Evolutionary conservation across 2,797 vertebrate genomes (phyloP).

Genomic region (Ara ararauna): DNA sequence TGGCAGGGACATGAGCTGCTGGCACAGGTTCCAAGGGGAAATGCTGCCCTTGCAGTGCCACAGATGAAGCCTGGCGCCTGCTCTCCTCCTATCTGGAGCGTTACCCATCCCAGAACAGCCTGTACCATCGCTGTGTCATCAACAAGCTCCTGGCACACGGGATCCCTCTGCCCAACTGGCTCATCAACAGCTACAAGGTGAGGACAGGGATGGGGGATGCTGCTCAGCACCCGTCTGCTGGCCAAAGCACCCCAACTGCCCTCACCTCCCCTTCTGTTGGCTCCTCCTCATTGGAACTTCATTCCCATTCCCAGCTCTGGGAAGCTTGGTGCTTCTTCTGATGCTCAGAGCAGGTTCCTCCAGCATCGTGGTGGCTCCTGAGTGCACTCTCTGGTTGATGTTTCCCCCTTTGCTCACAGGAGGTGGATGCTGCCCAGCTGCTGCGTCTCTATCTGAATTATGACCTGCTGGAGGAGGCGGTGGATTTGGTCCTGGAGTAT

Average conservation of each 20-base stretch:
- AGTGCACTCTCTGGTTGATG: fast-evolving
- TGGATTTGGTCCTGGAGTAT: constrained; percentile 91
- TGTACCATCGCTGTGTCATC: constrained; percentile 90
- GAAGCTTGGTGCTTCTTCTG: fast-evolving
- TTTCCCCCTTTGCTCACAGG: constrained; percentile 68
- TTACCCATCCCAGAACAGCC: constrained; percentile 82
- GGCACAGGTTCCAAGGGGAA: not conserved
- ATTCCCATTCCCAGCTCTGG: not conserved
- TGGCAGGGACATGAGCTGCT: not conserved
- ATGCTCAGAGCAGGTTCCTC: not conserved
- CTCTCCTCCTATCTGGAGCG: constrained; percentile 88
- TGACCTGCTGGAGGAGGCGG: constrained; percentile 89
- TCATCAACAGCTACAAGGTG: constrained; percentile 93
- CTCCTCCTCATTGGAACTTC: not conserved
- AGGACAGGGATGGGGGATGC: not conserved
- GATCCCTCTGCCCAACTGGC: constrained; percentile 91
- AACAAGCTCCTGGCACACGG: constrained; percentile 91
- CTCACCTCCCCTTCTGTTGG: fast-evolving
- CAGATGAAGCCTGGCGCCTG: constrained; percentile 94
- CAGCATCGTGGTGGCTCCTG: fast-evolving
- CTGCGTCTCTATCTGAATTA: constrained; percentile 94
- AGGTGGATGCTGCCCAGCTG: constrained; percentile 87
- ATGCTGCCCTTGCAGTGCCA: constrained; percentile 79
- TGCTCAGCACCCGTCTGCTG: fast-evolving
- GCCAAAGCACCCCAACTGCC: fast-evolving